phyloP scores from a whole-genome alignment of 1,140 invertebrate genomes.

The Ostrea edulis region DNA sequence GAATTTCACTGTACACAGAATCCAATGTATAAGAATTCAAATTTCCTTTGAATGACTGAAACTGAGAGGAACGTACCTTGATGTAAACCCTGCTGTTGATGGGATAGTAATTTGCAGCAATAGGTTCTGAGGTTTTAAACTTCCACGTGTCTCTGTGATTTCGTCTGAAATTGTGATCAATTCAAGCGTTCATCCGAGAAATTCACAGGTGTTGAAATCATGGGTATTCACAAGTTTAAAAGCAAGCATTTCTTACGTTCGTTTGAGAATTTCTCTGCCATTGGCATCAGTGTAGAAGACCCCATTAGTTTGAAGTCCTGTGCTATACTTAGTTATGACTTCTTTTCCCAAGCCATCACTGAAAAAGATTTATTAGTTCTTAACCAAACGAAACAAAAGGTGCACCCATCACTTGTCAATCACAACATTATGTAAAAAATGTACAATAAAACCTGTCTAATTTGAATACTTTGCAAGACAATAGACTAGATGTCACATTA shows the following conservation, averaged over 20 bases:
- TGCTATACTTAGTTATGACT: conserved; percentile 86
- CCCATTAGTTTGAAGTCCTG: conserved; percentile 83
- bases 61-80: conserved; percentile 55
- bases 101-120: conserved; percentile 95
- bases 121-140: conserved; percentile 82
- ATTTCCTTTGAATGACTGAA: no score
- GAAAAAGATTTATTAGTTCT: conserved; percentile 30
- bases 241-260: conserved; percentile 79
- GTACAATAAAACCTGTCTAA: no score
- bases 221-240: not conserved
- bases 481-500: no score
- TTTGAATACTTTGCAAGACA: no score
- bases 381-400: no score
- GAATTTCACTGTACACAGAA: no score
- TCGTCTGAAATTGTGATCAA: conserved; percentile 68
- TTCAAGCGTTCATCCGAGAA: no score
- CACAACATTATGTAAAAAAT: no score
- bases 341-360: conserved; percentile 91
- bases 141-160: conserved; percentile 89
- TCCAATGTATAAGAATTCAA: no score
- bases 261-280: conserved; percentile 91
- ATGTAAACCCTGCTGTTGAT: conserved; percentile 88
- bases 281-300: conserved; percentile 96
- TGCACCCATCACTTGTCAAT: no score
- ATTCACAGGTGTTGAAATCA: not conserved